These are phyloP conservation scores for Tortrix viridana DNA, from an alignment of 2,888 invertebrate genomes.

Conservation along the genomic window DNA sequence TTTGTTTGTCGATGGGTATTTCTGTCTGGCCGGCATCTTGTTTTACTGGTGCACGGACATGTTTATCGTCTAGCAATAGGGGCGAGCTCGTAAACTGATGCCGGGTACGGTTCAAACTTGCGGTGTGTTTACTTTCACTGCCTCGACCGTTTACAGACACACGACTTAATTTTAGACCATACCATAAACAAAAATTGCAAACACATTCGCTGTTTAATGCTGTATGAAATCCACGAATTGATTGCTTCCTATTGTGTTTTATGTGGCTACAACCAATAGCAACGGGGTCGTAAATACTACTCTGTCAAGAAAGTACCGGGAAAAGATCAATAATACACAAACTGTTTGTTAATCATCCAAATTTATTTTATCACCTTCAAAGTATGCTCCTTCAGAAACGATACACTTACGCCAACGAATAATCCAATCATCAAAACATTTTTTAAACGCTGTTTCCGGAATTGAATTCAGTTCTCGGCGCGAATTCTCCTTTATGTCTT, in stretches of 20 bases:
- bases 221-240: background rate
- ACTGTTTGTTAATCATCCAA: too few relatives aligned
- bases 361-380: too few relatives aligned
- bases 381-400: too few relatives aligned
- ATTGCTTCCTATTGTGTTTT: background rate
- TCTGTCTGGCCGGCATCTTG: slow-evolving; percentile 59
- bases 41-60: slow-evolving; percentile 63
- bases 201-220: background rate
- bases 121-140: slow-evolving; percentile 59
- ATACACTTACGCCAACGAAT: too few relatives aligned
- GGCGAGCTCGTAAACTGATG: slow-evolving; percentile 66
- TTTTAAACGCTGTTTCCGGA: too few relatives aligned
- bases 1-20: slow-evolving; percentile 70
- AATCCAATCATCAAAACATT: too few relatives aligned
- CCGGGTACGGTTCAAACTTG: slow-evolving; percentile 58
- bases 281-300: background rate
- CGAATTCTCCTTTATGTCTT: too few relatives aligned
- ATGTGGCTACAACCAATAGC: background rate
- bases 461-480: too few relatives aligned
- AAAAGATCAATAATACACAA: too few relatives aligned
- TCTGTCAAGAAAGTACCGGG: too few relatives aligned
- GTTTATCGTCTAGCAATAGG: slow-evolving; percentile 71
- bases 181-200: slow-evolving; percentile 16
- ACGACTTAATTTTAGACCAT: slow-evolving; percentile 28
- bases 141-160: slow-evolving; percentile 43